These are phyloP conservation scores for Spea bombifrons DNA, from an alignment of 2,113 vertebrate genomes.

Conservation along the genomic window DNA sequence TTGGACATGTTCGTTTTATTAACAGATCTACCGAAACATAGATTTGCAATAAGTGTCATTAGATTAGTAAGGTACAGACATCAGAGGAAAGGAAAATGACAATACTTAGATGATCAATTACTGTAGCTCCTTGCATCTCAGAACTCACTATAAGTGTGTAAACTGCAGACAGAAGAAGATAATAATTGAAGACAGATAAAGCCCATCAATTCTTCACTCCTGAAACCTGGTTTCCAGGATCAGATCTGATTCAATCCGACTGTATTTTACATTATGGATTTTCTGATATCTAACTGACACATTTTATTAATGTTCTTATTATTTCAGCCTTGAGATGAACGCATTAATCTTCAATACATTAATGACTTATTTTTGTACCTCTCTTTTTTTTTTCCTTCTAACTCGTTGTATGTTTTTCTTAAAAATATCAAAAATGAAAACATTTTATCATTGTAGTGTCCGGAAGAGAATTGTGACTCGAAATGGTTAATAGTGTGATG, in stretches of 20 bases:
- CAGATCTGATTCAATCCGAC: neutral
- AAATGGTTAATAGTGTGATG: too few relatives aligned
- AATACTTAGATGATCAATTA: conserved; percentile 6
- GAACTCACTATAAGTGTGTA: neutral
- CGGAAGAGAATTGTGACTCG: too few relatives aligned
- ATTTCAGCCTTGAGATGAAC: neutral
- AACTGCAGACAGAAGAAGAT: neutral
- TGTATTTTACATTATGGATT: neutral
- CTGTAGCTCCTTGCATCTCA: neutral
- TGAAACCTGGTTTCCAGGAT: neutral
- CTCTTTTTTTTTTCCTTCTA: too few relatives aligned
- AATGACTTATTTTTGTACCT: too few relatives aligned
- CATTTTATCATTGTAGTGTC: too few relatives aligned
- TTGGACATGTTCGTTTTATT: conserved; percentile 60
- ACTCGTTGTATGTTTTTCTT: too few relatives aligned
- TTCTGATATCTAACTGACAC: neutral
- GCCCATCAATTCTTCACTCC: neutral
- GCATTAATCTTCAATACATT: too few relatives aligned
- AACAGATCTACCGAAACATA: conserved; percentile 56
- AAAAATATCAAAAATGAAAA: too few relatives aligned
- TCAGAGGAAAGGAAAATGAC: conserved; percentile 51
- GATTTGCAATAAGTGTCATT: conserved; percentile 58
- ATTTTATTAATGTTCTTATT: neutral
- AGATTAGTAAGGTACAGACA: conserved; percentile 52
- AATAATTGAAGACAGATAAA: conserved; percentile 1